Base-by-base conservation (phyloP, 2,113 vertebrate genomes). In the Protomyctophum bolini region DNA sequence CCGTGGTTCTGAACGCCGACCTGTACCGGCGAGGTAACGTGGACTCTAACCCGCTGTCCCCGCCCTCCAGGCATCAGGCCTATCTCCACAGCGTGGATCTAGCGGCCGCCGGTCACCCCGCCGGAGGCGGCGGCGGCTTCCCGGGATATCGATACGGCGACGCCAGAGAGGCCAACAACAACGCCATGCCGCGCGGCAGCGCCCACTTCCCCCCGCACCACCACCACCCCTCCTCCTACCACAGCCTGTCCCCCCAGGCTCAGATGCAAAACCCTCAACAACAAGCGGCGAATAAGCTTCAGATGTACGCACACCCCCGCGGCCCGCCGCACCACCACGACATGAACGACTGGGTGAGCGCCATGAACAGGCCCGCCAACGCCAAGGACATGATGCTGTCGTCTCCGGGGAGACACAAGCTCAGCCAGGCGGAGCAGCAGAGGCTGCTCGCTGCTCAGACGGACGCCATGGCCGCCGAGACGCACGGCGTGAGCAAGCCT, bases 331-430 rank as follows among this genome's bases (percentile, higher is more conserved):
- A 91, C 46, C 86, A 85, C 2, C 91, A 90, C 15, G 88, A 91
- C 58, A 81, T 91, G 79, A 89, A 75, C 1, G 89, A 91, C 0
- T 94, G 93, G 93, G 74, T 91, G 6, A 83, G 90, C 64, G 90
- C 83, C 7, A 88, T 87, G 86, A 91, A 86, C 75, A 88, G 90
- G 63, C 76, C 89, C 1, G 54, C 87, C 0, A 92, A 88, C 1
- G 52, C 87, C 0, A 92, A 91, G 74, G 92, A 93, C 58, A 74
- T 92, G 70, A 83, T 91, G 68, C 76, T 90, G 63, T 81, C 81
- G 0, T 91, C 91, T 68, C 89, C 89, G 9, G 87, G 85, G 66
- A 76, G 86, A 83, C 88, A 86, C 10, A 90, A 89, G 76, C 70
- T 64, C 63, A 80, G 79, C 80, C 90, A 89, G 7, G 61, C 83